Base-by-base conservation (phyloP, 1,140 invertebrate genomes). In the Drosophila varians region DNA sequence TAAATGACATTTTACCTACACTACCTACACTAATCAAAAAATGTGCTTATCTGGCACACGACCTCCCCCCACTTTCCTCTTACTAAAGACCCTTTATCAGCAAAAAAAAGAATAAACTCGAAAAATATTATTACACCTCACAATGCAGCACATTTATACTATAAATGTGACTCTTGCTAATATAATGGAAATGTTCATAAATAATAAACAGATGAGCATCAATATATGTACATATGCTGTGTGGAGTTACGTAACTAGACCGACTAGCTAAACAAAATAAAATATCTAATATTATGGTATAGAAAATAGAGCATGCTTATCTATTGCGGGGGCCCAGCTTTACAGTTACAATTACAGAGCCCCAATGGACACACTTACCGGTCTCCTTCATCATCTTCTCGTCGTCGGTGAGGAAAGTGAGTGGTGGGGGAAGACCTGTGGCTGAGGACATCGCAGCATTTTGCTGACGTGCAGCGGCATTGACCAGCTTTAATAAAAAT, bases 311-410 rank as follows among this genome's bases (percentile, higher is more conserved):
- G 66, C 40, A 21, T 18, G 56, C 56, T 65, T 74, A 74, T 79
- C 71, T 16, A 21, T 11, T 11, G 43, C 19, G 18, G 14, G 19
- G 28, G 9, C 28, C 11, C 9, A 31, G 28, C n/a, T 11, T 51
- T 52, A 48, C 48, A 47, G 19, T 18, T 62, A 26, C 14, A 28
- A 9, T 16, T 42, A 46, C 18, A 31, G 14, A n/a, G 2, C 11
- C 38, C 2, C n/a, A 11, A 9, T 9, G 9, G 9, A 25, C 7
- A 25, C 66, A 82, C 90, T 92, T 92, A 96, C 95, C 95, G 80
- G 95, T 95, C 88, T 96, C 95, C 92, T 94, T 95, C 95, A 96
- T 96, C 80, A 94, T 93, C 28, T 92, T 75, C 92, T 96, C 95
- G 91, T 96, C 95, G 47, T 96, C 95, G n/a, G 95, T 94, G 52